Evolutionary conservation across 37 sponge, comb jelly and placozoan species (phyloP).

Genomic region (Eunapius fragilis): DNA sequence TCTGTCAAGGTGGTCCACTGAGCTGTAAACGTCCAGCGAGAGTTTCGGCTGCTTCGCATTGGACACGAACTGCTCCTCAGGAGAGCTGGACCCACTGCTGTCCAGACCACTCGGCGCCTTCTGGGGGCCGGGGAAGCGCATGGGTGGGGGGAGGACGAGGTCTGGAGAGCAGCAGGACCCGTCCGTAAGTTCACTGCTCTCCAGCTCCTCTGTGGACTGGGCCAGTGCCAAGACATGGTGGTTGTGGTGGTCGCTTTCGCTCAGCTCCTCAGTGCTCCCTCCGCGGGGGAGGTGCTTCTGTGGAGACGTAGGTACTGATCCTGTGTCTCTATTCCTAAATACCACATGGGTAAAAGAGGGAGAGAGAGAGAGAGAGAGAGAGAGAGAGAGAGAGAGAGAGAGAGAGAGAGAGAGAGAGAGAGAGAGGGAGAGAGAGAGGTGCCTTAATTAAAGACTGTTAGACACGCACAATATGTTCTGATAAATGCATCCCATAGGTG

Average conservation of each 20-base stretch:
- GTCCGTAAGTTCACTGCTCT: not conserved
- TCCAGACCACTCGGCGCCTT: not conserved
- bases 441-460: not conserved
- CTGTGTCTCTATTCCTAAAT: not conserved
- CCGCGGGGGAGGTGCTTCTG: not conserved
- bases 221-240: not conserved
- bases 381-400: no score
- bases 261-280: not conserved
- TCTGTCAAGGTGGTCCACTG: not conserved
- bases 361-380: no score
- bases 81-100: not conserved
- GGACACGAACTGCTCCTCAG: not conserved
- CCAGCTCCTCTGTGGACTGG: not conserved
- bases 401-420: no score
- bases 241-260: not conserved
- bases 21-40: not conserved
- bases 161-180: not conserved
- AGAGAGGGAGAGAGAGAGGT: no score
- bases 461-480: no score
- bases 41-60: not conserved
- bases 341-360: no score
- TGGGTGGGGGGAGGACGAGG: not conserved
- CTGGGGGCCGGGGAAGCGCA: not conserved
- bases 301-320: not conserved
- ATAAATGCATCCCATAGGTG: not conserved